Conservation (phyloP, 2,113 vertebrate genomes). For the Cathartes aura region DNA sequence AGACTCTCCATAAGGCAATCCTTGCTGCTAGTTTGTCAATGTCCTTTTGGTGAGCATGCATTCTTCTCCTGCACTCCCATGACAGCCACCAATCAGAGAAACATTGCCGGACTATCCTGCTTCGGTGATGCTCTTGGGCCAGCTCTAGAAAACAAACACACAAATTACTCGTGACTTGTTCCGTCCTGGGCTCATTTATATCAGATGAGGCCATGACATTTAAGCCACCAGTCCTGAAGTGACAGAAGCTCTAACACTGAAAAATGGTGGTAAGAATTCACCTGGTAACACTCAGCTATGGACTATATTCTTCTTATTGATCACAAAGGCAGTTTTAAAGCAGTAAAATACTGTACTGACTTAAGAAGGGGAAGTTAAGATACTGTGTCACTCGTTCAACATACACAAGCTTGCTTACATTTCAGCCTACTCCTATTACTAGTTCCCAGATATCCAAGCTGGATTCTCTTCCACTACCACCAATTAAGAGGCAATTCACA, state of each 20-base stretch:
- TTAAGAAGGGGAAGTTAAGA: not conserved
- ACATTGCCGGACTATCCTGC: conserved; percentile 15
- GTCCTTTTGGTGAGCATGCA: conserved; percentile 32
- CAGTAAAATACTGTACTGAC: not conserved
- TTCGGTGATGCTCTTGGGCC: conserved; percentile 57
- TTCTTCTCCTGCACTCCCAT: conserved; percentile 54
- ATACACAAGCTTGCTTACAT: not conserved
- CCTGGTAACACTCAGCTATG: not conserved
- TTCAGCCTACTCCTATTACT: not conserved
- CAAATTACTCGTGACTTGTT: not conserved
- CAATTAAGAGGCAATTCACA: not conserved
- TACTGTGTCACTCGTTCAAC: not conserved
- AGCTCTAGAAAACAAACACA: conserved; percentile 59
- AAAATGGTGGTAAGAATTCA: not conserved
- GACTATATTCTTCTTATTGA: not conserved
- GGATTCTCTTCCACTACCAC: not conserved
- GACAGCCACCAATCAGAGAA: conserved; percentile 79
- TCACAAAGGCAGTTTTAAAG: not conserved
- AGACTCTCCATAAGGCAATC: conserved; percentile 60
- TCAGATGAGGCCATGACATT: not conserved
- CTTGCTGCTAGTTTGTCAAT: conserved; percentile 62
- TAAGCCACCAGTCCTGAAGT: not conserved
- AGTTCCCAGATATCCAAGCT: not conserved
- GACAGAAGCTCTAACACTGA: not conserved
- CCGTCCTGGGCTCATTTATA: accelerated